Percentiles rank a stretch among this genome's conserved stretches.
Evolutionary conservation across 2,113 vertebrate genomes (phyloP).

Genomic region (Pachypanchax playfairii): DNA sequence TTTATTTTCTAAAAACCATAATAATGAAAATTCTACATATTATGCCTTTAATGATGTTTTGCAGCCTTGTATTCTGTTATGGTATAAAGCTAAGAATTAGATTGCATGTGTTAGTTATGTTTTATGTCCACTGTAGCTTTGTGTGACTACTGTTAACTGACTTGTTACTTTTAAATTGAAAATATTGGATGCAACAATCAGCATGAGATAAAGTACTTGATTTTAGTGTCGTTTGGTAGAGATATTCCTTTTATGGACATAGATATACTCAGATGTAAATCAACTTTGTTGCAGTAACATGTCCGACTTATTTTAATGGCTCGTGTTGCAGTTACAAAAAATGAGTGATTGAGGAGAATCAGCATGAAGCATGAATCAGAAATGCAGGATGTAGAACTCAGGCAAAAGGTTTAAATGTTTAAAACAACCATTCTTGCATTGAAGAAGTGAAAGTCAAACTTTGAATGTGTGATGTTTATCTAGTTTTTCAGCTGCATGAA

Average conservation of each 20-base stretch:
- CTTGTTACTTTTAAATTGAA: conserved; percentile 8
- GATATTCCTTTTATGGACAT: not conserved
- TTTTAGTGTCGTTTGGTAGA: conserved; percentile 2
- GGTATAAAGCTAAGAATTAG: conserved; percentile 10
- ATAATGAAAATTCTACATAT: no score
- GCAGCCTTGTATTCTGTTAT: conserved; percentile 20
- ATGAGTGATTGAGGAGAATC: not conserved
- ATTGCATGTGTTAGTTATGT: conserved; percentile 20
- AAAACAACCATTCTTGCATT: not conserved
- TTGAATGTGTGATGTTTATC: not conserved
- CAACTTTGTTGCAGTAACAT: not conserved
- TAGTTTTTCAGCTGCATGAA: conserved; percentile 9
- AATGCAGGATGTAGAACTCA: no score
- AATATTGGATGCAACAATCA: conserved; percentile 13
- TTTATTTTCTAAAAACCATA: no score
- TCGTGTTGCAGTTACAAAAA: conserved; percentile 16
- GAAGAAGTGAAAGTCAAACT: not conserved
- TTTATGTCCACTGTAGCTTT: conserved; percentile 16
- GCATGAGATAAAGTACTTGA: conserved; percentile 14
- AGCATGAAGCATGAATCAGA: not conserved
- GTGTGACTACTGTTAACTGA: conserved; percentile 1
- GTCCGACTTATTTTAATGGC: conserved; percentile 4
- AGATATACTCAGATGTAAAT: not conserved
- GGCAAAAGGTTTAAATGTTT: not conserved
- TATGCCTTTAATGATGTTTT: no score